Conservation (phyloP, 2,797 vertebrate species). For the Melanotaenia nigrans region DNA sequence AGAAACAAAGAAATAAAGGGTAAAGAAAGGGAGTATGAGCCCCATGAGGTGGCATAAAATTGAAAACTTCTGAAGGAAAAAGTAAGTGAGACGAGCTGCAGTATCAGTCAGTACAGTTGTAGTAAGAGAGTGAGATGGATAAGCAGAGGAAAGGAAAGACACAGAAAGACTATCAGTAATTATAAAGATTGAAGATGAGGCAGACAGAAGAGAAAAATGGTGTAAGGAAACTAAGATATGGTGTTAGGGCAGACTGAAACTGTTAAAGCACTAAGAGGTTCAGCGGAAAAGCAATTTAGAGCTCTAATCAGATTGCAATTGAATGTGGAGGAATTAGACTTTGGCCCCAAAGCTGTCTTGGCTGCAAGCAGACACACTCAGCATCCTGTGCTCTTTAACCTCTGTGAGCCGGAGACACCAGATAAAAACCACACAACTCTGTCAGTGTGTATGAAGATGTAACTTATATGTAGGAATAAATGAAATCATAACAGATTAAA, state of each 20-base stretch:
- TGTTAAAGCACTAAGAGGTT: slow-evolving; percentile 71
- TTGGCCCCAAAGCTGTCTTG: slow-evolving; percentile 59
- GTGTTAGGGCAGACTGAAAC: slow-evolving; percentile 39
- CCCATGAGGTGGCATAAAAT: slow-evolving; percentile 42
- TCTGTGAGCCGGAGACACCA: slow-evolving; percentile 42
- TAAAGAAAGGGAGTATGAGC: slow-evolving; percentile 9
- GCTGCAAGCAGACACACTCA: slow-evolving; percentile 53
- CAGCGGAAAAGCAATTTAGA: slow-evolving; percentile 77
- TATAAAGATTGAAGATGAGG: slow-evolving; percentile 60
- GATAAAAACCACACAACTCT: slow-evolving; percentile 24
- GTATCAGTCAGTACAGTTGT: slow-evolving; percentile 23
- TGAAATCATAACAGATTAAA: slow-evolving; percentile 2
- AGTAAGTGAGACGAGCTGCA: slow-evolving; percentile 19
- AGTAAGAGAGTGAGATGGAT: slow-evolving; percentile 25
- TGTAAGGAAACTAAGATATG: slow-evolving; percentile 56
- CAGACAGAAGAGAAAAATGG: slow-evolving; percentile 41
- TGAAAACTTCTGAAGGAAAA: slow-evolving; percentile 17
- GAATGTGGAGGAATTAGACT: slow-evolving; percentile 73
- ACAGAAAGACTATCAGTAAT: slow-evolving; percentile 53
- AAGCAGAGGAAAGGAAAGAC: slow-evolving; percentile 30
- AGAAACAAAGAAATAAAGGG: slow-evolving; percentile 6
- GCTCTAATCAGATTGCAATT: slow-evolving; percentile 80
- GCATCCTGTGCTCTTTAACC: slow-evolving; percentile 52
- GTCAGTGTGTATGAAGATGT: background rate
- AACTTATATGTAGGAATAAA: too few relatives aligned